Evolutionary conservation across 2,113 vertebrate genomes (phyloP).

Genomic region (Tetraodon nigroviridis): DNA sequence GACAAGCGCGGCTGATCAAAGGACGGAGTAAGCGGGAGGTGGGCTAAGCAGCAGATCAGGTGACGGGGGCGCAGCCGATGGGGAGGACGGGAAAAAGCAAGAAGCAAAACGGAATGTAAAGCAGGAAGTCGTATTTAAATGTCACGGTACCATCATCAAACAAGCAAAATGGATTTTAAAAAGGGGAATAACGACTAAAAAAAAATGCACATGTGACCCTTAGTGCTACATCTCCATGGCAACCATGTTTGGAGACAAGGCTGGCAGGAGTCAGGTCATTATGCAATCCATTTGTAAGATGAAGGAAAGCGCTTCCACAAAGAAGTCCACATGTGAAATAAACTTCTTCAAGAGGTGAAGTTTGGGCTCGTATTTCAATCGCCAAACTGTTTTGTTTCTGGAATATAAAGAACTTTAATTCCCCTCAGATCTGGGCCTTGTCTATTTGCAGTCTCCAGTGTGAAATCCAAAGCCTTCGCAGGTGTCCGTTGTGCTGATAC

Average conservation of each 20-base stretch:
- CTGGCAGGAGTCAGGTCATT: no score
- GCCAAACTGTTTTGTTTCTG: conserved; percentile 23
- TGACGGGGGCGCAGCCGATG: not conserved
- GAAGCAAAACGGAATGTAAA: not conserved
- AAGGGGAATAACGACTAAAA: no score
- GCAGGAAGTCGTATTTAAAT: no score
- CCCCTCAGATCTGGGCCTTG: not conserved
- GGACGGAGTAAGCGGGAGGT: not conserved
- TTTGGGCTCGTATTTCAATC: conserved; percentile 26
- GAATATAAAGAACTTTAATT: conserved; percentile 10
- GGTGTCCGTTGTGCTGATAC: not conserved
- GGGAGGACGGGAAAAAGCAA: not conserved
- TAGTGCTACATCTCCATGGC: no score
- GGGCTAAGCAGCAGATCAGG: not conserved
- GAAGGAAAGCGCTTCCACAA: not conserved
- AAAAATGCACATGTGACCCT: no score
- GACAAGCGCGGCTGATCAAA: conserved; percentile 57
- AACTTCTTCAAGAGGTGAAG: not conserved
- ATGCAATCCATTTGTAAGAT: no score
- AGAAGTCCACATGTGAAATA: no score
- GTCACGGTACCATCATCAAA: no score
- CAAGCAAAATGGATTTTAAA: no score
- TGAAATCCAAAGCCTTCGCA: not conserved
- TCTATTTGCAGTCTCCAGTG: not conserved
- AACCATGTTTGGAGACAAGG: no score